Percentiles rank a stretch among this genome's conserved stretches.
phyloP scores from a whole-genome alignment of 2,888 invertebrate genomes.

The Heliconius erato region DNA sequence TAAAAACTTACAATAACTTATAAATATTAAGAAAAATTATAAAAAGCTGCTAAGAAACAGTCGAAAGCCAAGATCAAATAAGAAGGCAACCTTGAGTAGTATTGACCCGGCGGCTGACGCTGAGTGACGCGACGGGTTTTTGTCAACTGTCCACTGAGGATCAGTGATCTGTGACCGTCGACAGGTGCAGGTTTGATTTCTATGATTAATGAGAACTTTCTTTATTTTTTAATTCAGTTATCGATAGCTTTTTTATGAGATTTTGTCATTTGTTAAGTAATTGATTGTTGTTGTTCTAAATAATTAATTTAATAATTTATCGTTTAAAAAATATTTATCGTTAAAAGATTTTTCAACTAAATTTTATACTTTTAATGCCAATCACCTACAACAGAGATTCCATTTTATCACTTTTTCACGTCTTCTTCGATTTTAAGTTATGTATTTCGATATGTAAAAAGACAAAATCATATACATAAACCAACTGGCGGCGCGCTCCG shows the following conservation, averaged over 20 bases:
- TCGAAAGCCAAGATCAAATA: conserved; percentile 22
- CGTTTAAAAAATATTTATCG: neutral
- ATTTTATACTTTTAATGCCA: neutral
- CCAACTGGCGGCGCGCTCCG: neutral
- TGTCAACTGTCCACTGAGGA: conserved; percentile 11
- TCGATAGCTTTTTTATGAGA: neutral
- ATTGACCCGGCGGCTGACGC: conserved; percentile 23
- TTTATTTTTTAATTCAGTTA: neutral
- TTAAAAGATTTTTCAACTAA: neutral
- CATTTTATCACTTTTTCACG: neutral
- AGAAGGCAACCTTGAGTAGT: conserved; percentile 34
- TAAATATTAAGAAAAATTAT: neutral
- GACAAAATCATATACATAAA: neutral
- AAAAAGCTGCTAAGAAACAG: neutral
- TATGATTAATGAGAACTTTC: neutral
- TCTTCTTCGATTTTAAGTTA: neutral
- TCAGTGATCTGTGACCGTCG: conserved; percentile 32
- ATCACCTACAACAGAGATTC: neutral
- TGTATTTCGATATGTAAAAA: neutral
- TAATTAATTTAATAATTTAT: too few relatives aligned
- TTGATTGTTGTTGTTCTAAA: neutral
- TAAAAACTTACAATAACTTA: neutral
- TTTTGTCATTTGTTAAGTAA: neutral
- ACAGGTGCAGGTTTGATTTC: conserved; percentile 15
- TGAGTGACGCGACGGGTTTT: conserved; percentile 38